Evolutionary conservation across 2,113 vertebrate genomes (phyloP), one percentile per base, ranked within the genome.

Genomic region (Cynocephalus volans): DNA sequence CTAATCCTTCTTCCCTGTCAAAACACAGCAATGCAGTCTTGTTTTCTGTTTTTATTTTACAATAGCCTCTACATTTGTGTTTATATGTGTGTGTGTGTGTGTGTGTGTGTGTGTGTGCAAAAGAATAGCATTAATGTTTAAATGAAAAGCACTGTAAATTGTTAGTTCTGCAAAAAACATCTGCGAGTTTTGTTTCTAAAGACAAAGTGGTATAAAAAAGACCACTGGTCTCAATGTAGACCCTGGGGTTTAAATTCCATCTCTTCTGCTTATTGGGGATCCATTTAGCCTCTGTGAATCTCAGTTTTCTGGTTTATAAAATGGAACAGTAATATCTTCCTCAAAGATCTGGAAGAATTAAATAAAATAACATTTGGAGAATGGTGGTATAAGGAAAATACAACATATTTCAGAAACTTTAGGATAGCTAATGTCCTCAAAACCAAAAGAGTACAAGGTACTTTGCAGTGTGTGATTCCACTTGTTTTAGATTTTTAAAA

Each of bases 11-110:
- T 87, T 82, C 23, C 18, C 26, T 70, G 21, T 21, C 0, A 50
- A 83, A 45, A n/a, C 5, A 24, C 2, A 60, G 17, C 11, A 86
- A 82, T 50, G 70, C 4, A 64, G 10, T 90, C 91, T 88, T 50
- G 33, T 41, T 73, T 73, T 23, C 31, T 87, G 54, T 21, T 88
- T 87, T 67, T 48, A 70, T 90, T 93, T 96, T 88, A 85, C 9
- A 41, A 56, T 8, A 93, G 18, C 0, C 15, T 88, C 58, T 54
- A 72, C 15, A 70, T 76, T 73, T 94, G 41, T 87, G 10, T 91
- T 54, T 95, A n/a, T n/a, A n/a, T n/a, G 41, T 41, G 41, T 41
- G 41, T 41, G 4, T 41, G 4, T 41, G 4, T 41, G 4, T 41
- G 41, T 41, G 41, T 4, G 56, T 9, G 67, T 2, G 52, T 69